Base-by-base conservation (phyloP, 2,113 vertebrate genomes). In the Sula dactylatra region DNA sequence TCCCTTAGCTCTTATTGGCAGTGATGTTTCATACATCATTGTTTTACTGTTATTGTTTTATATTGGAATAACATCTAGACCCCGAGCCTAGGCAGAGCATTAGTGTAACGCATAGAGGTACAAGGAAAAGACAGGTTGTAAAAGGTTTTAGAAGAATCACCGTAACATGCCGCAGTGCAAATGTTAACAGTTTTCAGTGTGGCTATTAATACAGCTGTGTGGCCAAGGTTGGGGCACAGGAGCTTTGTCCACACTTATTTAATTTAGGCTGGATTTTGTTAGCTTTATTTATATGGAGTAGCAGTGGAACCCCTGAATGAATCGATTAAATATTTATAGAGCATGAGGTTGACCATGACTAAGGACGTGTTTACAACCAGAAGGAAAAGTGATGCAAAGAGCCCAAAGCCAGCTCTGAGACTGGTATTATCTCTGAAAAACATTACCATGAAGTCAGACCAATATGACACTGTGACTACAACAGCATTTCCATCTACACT, bases 121-220 rank as follows among this genome's bases (percentile, higher is more conserved):
- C 18, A 38, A 47, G 78, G 59, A 45, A 92, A 90, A 73, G 22
- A 44, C 9, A 54, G 32, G 66, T 62, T 92, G 69, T 27, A n/a
- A 78, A 80, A 92, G 6, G 20, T 82, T 93, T 90, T 32, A 56
- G 83, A 76, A 86, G 83, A 94, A 62, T 70, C 31, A 21, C 45
- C 20, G 2, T 42, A 78, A 32, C 27, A 15, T 62, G 31, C 55
- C 54, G 64, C 80, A 86, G 26, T 49, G 40, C 54, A 83, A 94
- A 73, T 2, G 2, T 44, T 77, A 92, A 70, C 27, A 77, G 58
- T 27, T 83, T 80, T 83, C 19, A 20, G 14, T 71, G 67, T 86
- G 82, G 44, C n/a, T 47, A 74, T 61, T 83, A 81, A 67, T 6
- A 7, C 16, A 90, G n/a, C 32, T 44, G 7, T 11, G 67, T 45